Evolutionary conservation across 2,113 vertebrate genomes (phyloP).

Genomic region (Caretta caretta): DNA sequence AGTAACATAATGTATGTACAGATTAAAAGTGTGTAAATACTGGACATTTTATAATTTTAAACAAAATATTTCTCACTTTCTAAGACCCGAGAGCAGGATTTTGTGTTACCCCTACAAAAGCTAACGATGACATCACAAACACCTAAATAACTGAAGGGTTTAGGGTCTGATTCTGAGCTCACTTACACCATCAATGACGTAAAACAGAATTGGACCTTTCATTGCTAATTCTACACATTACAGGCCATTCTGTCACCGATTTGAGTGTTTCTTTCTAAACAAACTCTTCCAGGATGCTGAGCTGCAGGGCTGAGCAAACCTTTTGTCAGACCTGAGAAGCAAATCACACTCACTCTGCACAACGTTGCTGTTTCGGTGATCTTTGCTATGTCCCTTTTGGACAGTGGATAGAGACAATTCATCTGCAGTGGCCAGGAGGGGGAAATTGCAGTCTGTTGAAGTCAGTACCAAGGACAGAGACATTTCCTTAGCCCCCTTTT

Average conservation of each 20-base stretch:
- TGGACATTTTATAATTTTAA: not conserved
- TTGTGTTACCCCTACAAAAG: not conserved
- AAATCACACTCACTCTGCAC: not conserved
- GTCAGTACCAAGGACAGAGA: not conserved
- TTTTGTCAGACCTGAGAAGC: accelerated
- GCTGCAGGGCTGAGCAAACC: not conserved
- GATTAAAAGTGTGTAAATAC: not conserved
- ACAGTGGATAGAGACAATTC: not conserved
- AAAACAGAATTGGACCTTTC: not conserved
- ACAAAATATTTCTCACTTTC: not conserved
- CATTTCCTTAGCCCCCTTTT: not conserved
- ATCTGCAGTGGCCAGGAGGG: not conserved
- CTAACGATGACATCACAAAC: not conserved
- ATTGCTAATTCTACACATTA: not conserved
- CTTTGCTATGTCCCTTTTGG: not conserved
- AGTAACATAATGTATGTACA: not conserved
- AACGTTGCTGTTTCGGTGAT: not conserved
- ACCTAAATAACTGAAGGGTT: not conserved
- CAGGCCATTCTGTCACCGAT: not conserved
- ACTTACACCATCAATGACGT: not conserved
- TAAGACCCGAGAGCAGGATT: not conserved
- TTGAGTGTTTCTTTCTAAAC: not conserved
- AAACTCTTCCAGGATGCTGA: not conserved
- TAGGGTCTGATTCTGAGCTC: not conserved
- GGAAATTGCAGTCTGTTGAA: accelerated